Percentiles rank a stretch among this genome's conserved stretches.
These are phyloP conservation scores for Chironomus striatipennis DNA, from an alignment of 1,140 invertebrate species.

Conservation along the genomic window DNA sequence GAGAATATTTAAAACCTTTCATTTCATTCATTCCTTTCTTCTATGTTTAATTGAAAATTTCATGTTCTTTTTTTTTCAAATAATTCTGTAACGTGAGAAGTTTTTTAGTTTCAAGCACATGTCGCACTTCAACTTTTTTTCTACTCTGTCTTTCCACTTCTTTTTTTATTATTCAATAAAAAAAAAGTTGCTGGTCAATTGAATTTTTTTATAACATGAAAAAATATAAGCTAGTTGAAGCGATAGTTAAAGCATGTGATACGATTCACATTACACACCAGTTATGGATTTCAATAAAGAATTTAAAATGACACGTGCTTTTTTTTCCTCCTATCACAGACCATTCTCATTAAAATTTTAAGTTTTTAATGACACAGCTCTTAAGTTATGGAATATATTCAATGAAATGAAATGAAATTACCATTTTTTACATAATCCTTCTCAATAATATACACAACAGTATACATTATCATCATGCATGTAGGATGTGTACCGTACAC, in stretches of 20 bases:
- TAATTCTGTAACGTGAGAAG: neutral
- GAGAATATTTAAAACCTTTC: neutral
- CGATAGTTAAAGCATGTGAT: neutral
- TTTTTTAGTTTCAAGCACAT: neutral
- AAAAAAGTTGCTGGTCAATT: neutral
- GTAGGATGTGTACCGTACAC: no score
- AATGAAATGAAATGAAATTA: neutral
- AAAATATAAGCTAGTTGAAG: neutral
- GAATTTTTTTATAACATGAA: neutral
- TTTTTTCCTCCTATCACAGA: neutral
- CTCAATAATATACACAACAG: neutral
- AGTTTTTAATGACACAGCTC: constrained; percentile 1
- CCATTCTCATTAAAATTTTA: neutral
- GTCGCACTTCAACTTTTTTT: neutral
- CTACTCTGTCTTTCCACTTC: no score
- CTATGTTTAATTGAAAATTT: neutral
- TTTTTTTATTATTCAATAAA: neutral
- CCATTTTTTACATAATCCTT: neutral
- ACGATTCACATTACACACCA: neutral
- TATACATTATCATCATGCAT: no score
- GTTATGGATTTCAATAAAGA: neutral
- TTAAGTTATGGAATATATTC: neutral
- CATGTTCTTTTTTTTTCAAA: neutral
- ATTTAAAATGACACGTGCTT: neutral
- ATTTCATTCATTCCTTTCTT: neutral